Conservation (phyloP, 2,113 vertebrate genomes). For the Damaliscus lunatus region DNA sequence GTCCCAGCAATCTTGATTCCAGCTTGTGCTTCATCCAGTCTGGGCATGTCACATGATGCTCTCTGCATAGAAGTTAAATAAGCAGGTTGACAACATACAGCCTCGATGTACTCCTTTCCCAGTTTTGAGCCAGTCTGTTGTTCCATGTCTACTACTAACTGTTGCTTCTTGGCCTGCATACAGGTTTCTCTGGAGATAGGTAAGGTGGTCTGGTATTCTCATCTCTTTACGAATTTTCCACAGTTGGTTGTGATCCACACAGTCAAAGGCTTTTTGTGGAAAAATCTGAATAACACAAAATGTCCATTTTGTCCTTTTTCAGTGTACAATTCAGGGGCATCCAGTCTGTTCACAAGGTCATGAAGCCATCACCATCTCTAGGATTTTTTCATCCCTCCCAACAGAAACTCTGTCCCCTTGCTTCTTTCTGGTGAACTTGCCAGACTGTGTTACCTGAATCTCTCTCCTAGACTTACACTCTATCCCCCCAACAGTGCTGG, state of each 20-base stretch:
- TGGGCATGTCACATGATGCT: neutral
- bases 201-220: neutral
- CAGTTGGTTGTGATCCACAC: neutral
- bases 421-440: neutral
- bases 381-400: neutral
- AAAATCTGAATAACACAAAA: neutral
- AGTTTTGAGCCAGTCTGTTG: neutral
- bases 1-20: neutral
- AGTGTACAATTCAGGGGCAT: neutral
- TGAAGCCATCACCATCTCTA: neutral
- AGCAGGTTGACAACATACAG: neutral
- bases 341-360: neutral
- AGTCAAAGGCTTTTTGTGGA: neutral
- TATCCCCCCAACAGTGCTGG: neutral
- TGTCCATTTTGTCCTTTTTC: neutral
- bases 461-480: neutral
- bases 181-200: neutral
- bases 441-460: neutral
- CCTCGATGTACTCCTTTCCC: neutral
- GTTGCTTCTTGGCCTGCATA: neutral
- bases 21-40: neutral
- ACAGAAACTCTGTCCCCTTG: neutral
- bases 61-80: neutral
- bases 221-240: neutral
- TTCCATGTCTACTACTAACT: neutral